These are phyloP conservation scores for Panthera tigris DNA, from an alignment of 2,113 vertebrate species.

Conservation along the genomic window DNA sequence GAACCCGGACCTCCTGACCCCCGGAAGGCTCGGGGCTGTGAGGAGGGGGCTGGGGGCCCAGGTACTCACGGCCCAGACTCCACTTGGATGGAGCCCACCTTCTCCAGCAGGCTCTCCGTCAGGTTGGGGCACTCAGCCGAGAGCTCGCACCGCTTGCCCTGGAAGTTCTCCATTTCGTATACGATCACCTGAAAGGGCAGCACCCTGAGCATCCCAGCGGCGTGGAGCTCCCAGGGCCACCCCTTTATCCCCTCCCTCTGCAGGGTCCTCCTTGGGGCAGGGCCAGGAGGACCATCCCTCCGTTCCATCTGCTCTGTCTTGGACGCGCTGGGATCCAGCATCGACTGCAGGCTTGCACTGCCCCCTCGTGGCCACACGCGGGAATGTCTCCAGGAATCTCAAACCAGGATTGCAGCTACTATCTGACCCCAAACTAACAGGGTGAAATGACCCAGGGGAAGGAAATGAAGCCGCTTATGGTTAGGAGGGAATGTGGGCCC, in stretches of 20 bases:
- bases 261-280: rapidly evolving
- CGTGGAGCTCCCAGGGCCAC: rapidly evolving
- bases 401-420: background rate
- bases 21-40: background rate
- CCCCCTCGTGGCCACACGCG: background rate
- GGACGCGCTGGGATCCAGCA: background rate
- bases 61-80: constrained; percentile 91
- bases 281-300: background rate
- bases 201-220: background rate
- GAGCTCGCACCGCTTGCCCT: constrained; percentile 89
- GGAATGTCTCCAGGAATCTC: background rate
- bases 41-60: background rate
- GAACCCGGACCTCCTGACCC: rapidly evolving
- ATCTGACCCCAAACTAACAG: rapidly evolving
- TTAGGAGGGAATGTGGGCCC: background rate
- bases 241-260: background rate
- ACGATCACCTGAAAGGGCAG: constrained; percentile 76
- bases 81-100: constrained; percentile 92
- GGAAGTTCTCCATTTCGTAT: constrained; percentile 92
- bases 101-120: constrained; percentile 88
- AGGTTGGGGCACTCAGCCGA: constrained; percentile 90
- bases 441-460: background rate
- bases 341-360: background rate
- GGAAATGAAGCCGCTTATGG: background rate
- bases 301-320: background rate